These are phyloP conservation scores for Cyphomyrus discorhynchus DNA, from an alignment of 2,113 vertebrate genomes.

Conservation along the genomic window DNA sequence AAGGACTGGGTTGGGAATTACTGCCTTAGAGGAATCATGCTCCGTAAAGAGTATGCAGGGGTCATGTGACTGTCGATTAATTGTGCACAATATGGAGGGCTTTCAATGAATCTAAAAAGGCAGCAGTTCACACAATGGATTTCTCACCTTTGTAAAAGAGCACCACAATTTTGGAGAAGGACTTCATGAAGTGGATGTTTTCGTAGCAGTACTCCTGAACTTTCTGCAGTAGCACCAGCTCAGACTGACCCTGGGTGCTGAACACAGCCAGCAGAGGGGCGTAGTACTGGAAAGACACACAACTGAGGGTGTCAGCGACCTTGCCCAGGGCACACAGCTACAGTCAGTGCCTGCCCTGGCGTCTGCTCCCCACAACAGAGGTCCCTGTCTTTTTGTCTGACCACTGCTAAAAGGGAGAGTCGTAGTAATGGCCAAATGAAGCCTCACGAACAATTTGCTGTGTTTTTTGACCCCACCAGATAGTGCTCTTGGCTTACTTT, in stretches of 20 bases:
- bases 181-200: slow-evolving; percentile 94
- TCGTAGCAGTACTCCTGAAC: slow-evolving; percentile 89
- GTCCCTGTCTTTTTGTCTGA: background rate
- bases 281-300: slow-evolving; percentile 65
- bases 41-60: background rate
- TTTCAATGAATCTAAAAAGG: background rate
- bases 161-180: slow-evolving; percentile 91
- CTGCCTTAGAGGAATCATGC: background rate
- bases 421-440: background rate
- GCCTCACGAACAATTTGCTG: background rate
- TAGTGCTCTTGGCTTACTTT: background rate
- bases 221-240: slow-evolving; percentile 79
- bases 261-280: slow-evolving; percentile 82
- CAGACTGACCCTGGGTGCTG: slow-evolving; percentile 84
- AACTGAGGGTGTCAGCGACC: background rate
- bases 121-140: background rate
- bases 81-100: background rate
- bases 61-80: background rate
- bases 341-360: background rate
- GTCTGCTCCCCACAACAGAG: too few relatives aligned
- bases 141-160: slow-evolving; percentile 87
- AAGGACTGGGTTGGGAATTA: background rate
- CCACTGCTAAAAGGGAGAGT: background rate
- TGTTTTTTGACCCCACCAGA: background rate
- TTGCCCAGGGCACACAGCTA: background rate